Conservation (phyloP, 2,888 invertebrate genomes). For the Oegoconia quadripuncta region DNA sequence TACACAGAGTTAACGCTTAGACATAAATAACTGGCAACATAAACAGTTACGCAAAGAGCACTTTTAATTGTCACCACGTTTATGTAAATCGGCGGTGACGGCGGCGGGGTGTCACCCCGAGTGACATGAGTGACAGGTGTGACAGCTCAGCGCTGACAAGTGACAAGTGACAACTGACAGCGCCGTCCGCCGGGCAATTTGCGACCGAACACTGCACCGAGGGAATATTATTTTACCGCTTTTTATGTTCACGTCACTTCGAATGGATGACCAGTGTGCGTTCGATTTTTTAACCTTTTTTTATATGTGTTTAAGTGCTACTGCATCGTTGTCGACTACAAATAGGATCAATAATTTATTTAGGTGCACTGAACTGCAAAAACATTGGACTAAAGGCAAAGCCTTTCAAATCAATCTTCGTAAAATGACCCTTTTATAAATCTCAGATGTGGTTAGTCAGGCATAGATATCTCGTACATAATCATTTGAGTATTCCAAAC, state of each 20-base stretch:
- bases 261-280: constrained; percentile 24
- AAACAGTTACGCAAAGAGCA: constrained; percentile 36
- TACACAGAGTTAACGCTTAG: no score
- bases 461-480: no score
- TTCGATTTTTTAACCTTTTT: constrained; percentile 6
- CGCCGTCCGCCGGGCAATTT: constrained; percentile 60
- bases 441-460: no score
- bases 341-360: no score
- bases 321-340: no score
- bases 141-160: constrained; percentile 58
- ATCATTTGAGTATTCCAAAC: no score
- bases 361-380: no score
- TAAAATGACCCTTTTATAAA: no score
- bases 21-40: not conserved
- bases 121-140: constrained; percentile 37
- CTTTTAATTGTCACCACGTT: constrained; percentile 64
- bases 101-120: constrained; percentile 46
- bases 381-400: no score
- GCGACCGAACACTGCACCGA: constrained; percentile 47
- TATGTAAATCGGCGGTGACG: constrained; percentile 66
- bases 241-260: constrained; percentile 29
- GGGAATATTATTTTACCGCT: constrained; percentile 43
- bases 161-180: no score
- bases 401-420: no score
- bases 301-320: not conserved